Conservation (phyloP, 2,888 invertebrate species). For the Machimus atricapillus region DNA sequence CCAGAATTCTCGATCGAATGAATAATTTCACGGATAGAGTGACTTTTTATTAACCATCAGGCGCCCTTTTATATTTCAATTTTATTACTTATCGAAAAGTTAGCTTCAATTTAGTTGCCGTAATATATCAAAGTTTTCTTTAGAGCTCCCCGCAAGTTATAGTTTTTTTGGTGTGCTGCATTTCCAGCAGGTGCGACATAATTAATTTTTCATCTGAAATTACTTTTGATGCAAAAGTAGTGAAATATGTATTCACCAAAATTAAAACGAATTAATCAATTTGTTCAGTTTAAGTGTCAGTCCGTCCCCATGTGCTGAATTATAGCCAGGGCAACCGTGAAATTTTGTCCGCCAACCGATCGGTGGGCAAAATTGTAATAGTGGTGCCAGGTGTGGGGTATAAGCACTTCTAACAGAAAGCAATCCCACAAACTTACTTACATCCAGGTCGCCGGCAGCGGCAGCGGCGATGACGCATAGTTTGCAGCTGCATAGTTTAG, state of each 20-base stretch:
- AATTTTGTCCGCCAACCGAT: too few species aligned
- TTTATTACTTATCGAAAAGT: neutral
- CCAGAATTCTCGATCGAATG: constrained; percentile 63
- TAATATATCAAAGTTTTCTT: neutral
- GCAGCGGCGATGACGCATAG: too few species aligned
- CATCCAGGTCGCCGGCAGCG: too few species aligned
- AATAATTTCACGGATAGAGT: constrained; percentile 60
- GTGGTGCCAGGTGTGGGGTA: too few species aligned
- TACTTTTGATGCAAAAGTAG: too few species aligned
- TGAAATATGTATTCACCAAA: neutral
- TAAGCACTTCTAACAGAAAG: too few species aligned
- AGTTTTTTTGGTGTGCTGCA: neutral
- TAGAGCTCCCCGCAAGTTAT: neutral
- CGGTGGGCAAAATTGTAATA: too few species aligned
- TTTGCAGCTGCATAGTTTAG: too few species aligned
- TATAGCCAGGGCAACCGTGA: too few species aligned
- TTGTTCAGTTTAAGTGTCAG: too few species aligned
- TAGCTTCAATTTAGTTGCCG: neutral
- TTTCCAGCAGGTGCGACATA: neutral
- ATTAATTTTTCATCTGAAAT: neutral
- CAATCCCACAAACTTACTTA: too few species aligned
- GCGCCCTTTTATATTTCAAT: neutral
- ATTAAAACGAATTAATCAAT: neutral
- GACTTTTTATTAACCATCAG: neutral
- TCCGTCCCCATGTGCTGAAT: too few species aligned